These are phyloP conservation scores for Elysia chlorotica DNA, from an alignment of 1,140 invertebrate genomes.

Conservation along the genomic window DNA sequence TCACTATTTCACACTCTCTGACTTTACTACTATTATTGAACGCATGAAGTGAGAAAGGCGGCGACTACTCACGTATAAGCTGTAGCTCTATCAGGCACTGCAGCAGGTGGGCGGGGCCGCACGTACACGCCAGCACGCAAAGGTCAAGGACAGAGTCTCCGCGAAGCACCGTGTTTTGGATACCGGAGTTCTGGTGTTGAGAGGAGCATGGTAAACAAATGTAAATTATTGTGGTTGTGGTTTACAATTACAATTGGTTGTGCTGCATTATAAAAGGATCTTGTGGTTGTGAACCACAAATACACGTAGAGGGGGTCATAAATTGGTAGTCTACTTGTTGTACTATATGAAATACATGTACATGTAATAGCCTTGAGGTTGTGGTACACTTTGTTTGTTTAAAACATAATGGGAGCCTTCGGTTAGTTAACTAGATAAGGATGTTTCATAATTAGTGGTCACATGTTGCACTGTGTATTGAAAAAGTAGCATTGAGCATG, in stretches of 20 bases:
- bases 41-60: too few species aligned
- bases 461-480: too few species aligned
- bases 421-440: too few species aligned
- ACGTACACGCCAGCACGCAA: conserved; percentile 27
- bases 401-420: too few species aligned
- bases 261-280: not conserved
- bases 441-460: too few species aligned
- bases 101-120: conserved; percentile 34
- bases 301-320: not conserved
- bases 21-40: too few species aligned
- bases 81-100: conserved; percentile 30
- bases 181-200: conserved; percentile 15
- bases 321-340: not conserved
- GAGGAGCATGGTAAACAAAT: not conserved
- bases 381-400: not conserved
- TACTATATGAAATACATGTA: not conserved
- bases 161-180: conserved; percentile 31
- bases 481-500: too few species aligned
- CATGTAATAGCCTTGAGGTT: not conserved
- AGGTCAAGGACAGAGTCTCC: conserved; percentile 32
- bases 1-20: too few species aligned
- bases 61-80: too few species aligned
- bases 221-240: too few species aligned
- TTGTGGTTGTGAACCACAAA: not conserved
- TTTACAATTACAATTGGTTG: too few species aligned